Percentiles rank a stretch among this genome's conserved stretches.
Conservation (phyloP, 2,797 vertebrate genomes). For the Carcharodon carcharias region DNA sequence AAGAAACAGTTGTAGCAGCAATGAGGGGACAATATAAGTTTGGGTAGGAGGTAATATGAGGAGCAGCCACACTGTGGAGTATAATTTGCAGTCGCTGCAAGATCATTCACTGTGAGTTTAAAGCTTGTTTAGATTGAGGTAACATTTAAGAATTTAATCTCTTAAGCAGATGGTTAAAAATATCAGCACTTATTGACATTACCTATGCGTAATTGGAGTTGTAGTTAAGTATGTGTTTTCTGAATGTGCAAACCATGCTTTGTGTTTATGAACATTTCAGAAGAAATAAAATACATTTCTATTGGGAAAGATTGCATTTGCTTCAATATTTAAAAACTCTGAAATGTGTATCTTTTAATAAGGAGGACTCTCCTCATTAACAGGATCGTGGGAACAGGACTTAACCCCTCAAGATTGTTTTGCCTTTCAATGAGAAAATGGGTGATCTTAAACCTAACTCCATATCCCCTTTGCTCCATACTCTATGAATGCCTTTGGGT, state of each 20-base stretch:
- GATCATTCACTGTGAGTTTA: background rate
- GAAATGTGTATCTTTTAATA: background rate
- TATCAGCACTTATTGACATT: conserved; percentile 7
- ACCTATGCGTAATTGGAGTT: background rate
- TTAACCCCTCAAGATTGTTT: background rate
- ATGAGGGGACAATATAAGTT: conserved; percentile 31
- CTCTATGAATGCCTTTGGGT: background rate
- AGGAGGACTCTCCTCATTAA: background rate
- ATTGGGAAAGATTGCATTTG: background rate
- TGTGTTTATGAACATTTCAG: background rate
- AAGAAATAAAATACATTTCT: background rate
- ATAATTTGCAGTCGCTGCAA: conserved; percentile 1
- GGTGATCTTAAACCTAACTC: background rate
- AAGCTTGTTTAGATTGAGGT: background rate
- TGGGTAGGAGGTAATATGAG: conserved; percentile 31
- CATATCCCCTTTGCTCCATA: background rate
- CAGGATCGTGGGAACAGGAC: background rate
- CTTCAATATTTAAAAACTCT: background rate
- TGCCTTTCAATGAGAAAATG: background rate
- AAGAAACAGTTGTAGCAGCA: conserved; percentile 59
- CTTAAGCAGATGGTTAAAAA: conserved; percentile 25
- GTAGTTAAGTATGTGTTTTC: background rate
- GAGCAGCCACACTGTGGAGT: conserved; percentile 9
- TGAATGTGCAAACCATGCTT: background rate
- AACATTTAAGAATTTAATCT: conserved; percentile 4